Evolutionary conservation across 2,888 invertebrate genomes (phyloP), one percentile per base, ranked within the genome.

Genomic region (Synergus gifuensis): DNA sequence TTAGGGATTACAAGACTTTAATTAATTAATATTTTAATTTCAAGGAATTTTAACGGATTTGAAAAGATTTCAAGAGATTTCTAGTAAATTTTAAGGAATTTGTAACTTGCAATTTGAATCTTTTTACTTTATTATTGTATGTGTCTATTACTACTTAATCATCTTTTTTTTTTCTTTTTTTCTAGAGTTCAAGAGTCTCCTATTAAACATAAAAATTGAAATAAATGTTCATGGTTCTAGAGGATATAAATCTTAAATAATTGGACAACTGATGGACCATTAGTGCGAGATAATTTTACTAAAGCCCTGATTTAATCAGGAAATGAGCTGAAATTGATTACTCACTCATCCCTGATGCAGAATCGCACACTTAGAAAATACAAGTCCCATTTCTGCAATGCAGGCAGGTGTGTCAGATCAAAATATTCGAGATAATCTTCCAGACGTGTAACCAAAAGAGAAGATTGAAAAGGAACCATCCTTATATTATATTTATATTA

Each of bases 391-490:
- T 64, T 64, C 40, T 64, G 64, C 64, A 63, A 63, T 63, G 28
- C 8, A 63, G 14, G 28, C 28, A 64, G 44, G 67, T 18, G 67
- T 67, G 67, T 67, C 22, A 44, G 46, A 67, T 66, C 42, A 67
- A 44, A 46, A 67, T 67, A 14, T 46, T 67, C 18, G 44, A 67
- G 67, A 67, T 67, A 44, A 67, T 67, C 46, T 18, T 18, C 18
- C 9, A 42, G 42, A 16, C 66, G 18, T 67, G 67, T 46, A 46
- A 44, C 42, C 14, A 67, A 44, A 67, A 18, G 46, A 67, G 67
- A 67, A 67, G 67, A 44, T 67, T 67, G 67, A 67, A 67, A 67
- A 67, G 67, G 67, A 67, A 67, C 44, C 67, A 67, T 67, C 67
- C 46, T 67, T 44, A 44, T 42, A 16, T 64, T 66, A 66, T 66